phyloP scores from a whole-genome alignment of 2,113 vertebrate species.

The Scytalopus superciliaris region DNA sequence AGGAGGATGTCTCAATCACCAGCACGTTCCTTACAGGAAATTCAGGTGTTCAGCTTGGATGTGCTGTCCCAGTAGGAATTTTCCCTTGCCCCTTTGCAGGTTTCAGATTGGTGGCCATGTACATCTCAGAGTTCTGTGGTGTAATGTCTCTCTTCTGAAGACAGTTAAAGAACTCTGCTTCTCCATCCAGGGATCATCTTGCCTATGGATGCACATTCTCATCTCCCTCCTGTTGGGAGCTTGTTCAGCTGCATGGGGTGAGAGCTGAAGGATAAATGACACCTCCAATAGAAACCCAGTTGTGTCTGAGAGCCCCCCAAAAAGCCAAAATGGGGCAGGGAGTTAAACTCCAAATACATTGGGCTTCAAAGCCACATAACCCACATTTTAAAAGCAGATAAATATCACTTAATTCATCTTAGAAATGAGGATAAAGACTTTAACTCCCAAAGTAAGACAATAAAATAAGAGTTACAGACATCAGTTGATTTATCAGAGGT shows the following conservation, averaged over 20 bases:
- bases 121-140: neutral
- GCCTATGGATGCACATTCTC: neutral
- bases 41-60: neutral
- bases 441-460: neutral
- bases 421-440: neutral
- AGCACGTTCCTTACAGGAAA: neutral
- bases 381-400: neutral
- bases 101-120: neutral
- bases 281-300: neutral
- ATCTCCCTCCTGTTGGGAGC: neutral
- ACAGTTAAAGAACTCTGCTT: neutral
- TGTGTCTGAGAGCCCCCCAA: neutral
- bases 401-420: neutral
- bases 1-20: neutral
- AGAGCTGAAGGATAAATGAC: neutral
- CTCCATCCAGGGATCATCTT: neutral
- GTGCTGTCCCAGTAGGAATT: neutral
- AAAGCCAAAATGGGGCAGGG: neutral
- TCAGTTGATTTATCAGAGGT: neutral
- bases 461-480: neutral
- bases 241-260: neutral
- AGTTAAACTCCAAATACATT: neutral
- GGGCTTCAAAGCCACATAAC: neutral
- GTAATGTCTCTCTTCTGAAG: neutral
- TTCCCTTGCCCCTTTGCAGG: neutral